Conservation (phyloP, 2,113 vertebrate genomes). For the Scopus umbretta region DNA sequence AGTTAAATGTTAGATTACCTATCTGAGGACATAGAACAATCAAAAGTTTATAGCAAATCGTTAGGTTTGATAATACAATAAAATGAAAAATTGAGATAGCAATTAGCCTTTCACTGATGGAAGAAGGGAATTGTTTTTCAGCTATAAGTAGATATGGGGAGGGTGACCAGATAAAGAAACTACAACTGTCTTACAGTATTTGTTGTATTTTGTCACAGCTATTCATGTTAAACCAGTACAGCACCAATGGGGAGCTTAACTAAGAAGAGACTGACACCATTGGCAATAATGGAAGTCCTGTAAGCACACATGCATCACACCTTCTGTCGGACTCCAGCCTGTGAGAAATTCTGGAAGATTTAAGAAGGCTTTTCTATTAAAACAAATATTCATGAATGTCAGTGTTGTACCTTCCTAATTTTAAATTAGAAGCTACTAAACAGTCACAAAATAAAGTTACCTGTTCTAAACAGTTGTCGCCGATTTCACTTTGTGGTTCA, state of each 20-base stretch:
- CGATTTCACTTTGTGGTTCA: neutral
- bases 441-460: conserved; percentile 7
- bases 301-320: neutral
- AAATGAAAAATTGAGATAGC: neutral
- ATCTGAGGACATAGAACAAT: neutral
- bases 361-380: neutral
- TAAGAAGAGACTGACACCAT: neutral
- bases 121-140: neutral
- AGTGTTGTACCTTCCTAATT: neutral
- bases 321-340: neutral
- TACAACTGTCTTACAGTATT: neutral
- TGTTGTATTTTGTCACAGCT: neutral
- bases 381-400: neutral
- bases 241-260: neutral
- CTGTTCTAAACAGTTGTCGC: neutral
- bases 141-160: neutral
- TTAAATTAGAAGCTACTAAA: neutral
- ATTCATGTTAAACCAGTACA: neutral
- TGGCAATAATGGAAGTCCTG: neutral
- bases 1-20: neutral
- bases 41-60: neutral
- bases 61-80: neutral
- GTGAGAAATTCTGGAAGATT: neutral
- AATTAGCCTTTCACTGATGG: neutral
- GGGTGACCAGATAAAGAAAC: neutral